Evolutionary conservation across 2,797 vertebrate genomes (phyloP).

Genomic region (Schizothorax lantsangensis): DNA sequence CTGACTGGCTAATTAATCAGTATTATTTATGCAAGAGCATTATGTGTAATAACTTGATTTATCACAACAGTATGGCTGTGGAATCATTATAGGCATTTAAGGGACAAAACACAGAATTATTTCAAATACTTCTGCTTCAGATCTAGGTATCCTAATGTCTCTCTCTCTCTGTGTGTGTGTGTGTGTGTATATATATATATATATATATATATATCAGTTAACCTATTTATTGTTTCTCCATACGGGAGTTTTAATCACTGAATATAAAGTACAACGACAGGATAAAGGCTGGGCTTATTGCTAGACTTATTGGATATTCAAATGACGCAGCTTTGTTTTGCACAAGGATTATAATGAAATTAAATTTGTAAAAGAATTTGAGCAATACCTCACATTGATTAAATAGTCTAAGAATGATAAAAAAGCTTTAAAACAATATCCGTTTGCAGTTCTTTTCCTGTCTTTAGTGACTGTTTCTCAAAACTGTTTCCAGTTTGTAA

Average conservation of each 20-base stretch:
- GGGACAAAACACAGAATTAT: background rate
- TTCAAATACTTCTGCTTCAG: slow-evolving; percentile 1
- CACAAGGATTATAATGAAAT: background rate
- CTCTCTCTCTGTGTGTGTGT: too few species aligned
- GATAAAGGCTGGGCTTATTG: background rate
- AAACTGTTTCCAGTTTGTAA: background rate
- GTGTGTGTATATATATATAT: too few species aligned
- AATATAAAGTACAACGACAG: background rate
- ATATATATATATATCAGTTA: too few species aligned
- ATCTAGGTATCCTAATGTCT: background rate
- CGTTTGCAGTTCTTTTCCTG: background rate
- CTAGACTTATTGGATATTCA: background rate
- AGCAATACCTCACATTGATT: background rate
- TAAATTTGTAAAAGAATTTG: background rate
- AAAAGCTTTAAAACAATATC: background rate
- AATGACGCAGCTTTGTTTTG: background rate
- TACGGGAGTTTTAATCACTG: background rate
- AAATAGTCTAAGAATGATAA: background rate
- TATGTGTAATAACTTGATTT: slow-evolving; percentile 55
- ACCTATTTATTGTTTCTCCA: too few species aligned
- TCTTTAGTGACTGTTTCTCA: background rate
- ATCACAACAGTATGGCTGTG: slow-evolving; percentile 3
- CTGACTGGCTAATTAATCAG: slow-evolving; percentile 85
- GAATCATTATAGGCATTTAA: slow-evolving; percentile 42
- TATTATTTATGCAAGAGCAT: slow-evolving; percentile 78